phyloP scores from a whole-genome alignment of 2,797 vertebrate genomes.

The Rhinella marina region DNA sequence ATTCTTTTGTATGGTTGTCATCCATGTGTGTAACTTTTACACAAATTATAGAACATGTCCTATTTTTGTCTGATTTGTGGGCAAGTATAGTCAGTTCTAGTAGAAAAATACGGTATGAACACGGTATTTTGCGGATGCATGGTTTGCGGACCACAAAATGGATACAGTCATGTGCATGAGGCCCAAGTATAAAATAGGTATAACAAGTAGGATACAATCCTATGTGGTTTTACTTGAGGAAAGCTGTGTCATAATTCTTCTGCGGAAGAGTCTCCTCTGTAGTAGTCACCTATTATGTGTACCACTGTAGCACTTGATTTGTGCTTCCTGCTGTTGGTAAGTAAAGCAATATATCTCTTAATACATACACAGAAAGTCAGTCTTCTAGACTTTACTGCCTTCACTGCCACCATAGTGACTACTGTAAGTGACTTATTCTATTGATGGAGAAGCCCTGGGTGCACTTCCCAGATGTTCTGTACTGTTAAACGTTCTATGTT shows the following conservation, averaged over 20 bases:
- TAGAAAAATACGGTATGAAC: too few species aligned
- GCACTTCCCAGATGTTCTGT: not conserved
- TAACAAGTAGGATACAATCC: not conserved
- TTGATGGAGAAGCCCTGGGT: not conserved
- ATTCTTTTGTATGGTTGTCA: too few species aligned
- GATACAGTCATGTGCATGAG: too few species aligned
- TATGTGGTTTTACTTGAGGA: not conserved
- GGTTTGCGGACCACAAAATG: too few species aligned
- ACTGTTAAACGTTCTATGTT: slow-evolving; percentile 8
- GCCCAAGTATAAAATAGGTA: not conserved
- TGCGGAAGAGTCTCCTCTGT: not conserved
- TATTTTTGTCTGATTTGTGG: too few species aligned
- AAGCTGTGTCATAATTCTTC: not conserved
- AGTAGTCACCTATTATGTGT: not conserved
- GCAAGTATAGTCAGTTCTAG: too few species aligned
- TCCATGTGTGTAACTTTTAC: too few species aligned
- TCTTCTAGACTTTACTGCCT: not conserved
- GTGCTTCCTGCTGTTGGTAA: not conserved
- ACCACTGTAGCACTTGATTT: not conserved
- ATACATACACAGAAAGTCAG: not conserved
- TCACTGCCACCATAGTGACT: not conserved
- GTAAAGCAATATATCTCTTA: not conserved
- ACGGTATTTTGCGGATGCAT: too few species aligned
- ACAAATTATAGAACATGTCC: too few species aligned
- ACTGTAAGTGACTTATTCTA: not conserved